Evolutionary conservation across 2,888 invertebrate genomes (phyloP).

Genomic region (Eledona agricola): DNA sequence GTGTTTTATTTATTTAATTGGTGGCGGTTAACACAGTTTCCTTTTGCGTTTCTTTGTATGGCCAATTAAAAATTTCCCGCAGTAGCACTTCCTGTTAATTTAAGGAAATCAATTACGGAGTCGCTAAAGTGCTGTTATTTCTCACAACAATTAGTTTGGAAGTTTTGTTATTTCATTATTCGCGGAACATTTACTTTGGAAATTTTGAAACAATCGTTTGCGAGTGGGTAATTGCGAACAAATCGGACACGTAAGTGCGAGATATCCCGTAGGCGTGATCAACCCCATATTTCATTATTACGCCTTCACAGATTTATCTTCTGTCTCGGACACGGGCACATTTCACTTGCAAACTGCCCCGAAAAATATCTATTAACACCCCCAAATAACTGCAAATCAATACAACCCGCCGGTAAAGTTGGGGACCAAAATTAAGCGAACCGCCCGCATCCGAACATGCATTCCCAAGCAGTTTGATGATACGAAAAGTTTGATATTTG

Average conservation of each 20-base stretch:
- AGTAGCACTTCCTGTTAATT: constrained; percentile 27
- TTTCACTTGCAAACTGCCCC: constrained; percentile 53
- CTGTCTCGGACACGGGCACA: constrained; percentile 49
- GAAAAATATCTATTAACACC: no score
- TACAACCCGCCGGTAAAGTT: no score
- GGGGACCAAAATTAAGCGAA: constrained; percentile 39
- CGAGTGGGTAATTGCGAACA: constrained; percentile 51
- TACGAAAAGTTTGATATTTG: constrained; percentile 44
- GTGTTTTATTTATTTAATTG: constrained; percentile 53
- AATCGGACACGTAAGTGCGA: constrained; percentile 50
- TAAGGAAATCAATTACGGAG: constrained; percentile 32
- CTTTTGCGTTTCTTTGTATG: constrained; percentile 20
- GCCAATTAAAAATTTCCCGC: constrained; percentile 12
- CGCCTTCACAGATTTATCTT: constrained; percentile 51
- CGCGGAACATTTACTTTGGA: constrained; percentile 22
- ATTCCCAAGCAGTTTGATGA: constrained; percentile 41
- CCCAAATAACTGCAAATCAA: constrained; percentile 42
- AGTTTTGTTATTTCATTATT: constrained; percentile 35
- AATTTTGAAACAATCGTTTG: constrained; percentile 13
- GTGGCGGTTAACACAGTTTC: constrained; percentile 42
- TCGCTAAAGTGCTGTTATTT: constrained; percentile 29
- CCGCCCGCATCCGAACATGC: constrained; percentile 44
- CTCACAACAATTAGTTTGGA: constrained; percentile 27
- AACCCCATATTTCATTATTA: constrained; percentile 53
- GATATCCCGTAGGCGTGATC: constrained; percentile 52